Evolutionary conservation across 92 coral and sea anemone genomes (phyloP), one percentile per base, ranked within the genome.

Genomic region (Parazoanthus darwini): DNA sequence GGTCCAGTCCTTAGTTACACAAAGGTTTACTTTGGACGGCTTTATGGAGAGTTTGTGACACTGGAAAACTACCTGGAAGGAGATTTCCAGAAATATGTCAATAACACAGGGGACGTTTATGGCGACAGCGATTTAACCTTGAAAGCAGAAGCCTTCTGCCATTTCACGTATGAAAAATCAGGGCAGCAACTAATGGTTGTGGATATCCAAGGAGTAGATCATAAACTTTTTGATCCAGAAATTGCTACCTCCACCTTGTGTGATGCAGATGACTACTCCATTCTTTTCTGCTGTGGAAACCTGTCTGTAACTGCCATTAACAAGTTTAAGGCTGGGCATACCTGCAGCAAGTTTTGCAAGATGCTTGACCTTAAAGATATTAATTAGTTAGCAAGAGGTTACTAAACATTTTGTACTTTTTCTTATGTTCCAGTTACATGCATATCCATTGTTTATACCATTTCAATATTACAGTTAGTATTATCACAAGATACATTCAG

Each of bases 1-100:
- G 89, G 90, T 20, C 73, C 88, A 72, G 84, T 88, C 44, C 88
- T 89, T 38, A 10, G 84, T 59, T 91, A 91, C 88, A 93, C 90
- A 77, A 93, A 91, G 82, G 95, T 89, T 18, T 93, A 85, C 89
- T 89, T 89, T 80, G 93, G 92, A 58, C 71, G 83, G 81, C 91
- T 93, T 0, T 83, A 90, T 65, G 88, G 82, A 70, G 93, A 86
- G 36, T 77, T 44, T n/a, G 39, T 86, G 7, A 86, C 83, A 33
- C 35, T 86, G 14, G 84, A 86, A 77, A 86, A 6, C n/a, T 86
- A 25, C 22, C 5, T 86, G 46, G 38, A 86, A 37, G 84, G 89
- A 4, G 11, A 77, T 8, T 86, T 86, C 35, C 85, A 74, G 82
- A 86, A 86, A 70, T 68, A 76, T 81, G 51, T 74, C 6, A 86